Conservation (phyloP, 2,888 invertebrate species). For the Phymatocera aterrima region DNA sequence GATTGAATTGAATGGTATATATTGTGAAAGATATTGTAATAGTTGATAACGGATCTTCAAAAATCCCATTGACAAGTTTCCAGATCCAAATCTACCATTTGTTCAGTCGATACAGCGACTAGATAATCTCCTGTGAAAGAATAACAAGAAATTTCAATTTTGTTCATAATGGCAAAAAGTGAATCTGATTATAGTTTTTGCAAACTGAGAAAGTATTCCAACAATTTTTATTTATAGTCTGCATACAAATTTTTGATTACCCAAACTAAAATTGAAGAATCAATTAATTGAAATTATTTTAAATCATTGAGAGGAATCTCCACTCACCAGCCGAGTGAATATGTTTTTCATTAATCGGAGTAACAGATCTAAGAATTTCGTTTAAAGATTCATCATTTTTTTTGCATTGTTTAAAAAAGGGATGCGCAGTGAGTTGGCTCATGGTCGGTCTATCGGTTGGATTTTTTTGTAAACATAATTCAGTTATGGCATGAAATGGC, state of each 20-base stretch:
- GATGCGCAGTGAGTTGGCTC: conserved; percentile 82
- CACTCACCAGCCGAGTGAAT: conserved; percentile 76
- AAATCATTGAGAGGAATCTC: conserved; percentile 43
- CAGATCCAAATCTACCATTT: conserved; percentile 79
- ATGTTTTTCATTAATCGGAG: conserved; percentile 80
- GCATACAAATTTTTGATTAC: too few relatives aligned
- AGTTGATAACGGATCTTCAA: conserved; percentile 64
- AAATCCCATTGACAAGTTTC: conserved; percentile 83
- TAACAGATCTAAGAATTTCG: conserved; percentile 82
- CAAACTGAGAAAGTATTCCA: too few relatives aligned
- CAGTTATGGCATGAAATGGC: conserved; percentile 87
- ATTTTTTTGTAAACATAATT: conserved; percentile 83
- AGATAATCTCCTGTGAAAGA: conserved; percentile 79
- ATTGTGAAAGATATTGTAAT: neutral
- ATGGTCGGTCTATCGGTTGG: conserved; percentile 84
- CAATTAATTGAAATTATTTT: neutral
- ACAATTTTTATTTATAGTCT: too few relatives aligned
- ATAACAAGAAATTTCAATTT: neutral
- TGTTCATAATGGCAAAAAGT: conserved; percentile 9
- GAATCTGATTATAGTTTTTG: too few relatives aligned
- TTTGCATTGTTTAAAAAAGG: conserved; percentile 86
- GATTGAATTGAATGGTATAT: too few relatives aligned
- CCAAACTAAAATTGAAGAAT: too few relatives aligned
- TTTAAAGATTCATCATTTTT: conserved; percentile 79
- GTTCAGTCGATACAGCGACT: conserved; percentile 78